A percentile compares a stretch with the other conserved stretches of the same genome.
These are phyloP conservation scores for Ceyx melanurus DNA, from an alignment of 2,113 vertebrate species.

Conservation along the genomic window DNA sequence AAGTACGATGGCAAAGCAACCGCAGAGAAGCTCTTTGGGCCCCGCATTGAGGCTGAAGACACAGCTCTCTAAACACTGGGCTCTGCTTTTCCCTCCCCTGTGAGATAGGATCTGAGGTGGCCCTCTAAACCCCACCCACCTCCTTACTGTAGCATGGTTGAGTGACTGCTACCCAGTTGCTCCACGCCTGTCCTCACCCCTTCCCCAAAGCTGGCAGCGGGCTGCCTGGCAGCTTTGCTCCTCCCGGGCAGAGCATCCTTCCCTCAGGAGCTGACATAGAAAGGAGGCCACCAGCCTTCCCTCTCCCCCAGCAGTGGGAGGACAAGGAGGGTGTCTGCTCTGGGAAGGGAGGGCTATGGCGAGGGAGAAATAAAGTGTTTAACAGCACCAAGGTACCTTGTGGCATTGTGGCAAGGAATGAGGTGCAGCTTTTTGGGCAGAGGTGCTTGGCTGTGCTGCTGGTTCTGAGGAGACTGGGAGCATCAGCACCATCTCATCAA, in stretches of 20 bases:
- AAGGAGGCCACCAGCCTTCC: background rate
- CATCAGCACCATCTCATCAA: rapidly evolving
- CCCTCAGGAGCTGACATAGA: background rate
- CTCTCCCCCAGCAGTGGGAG: background rate
- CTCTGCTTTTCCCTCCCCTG: background rate
- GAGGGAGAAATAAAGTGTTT: slow-evolving; percentile 33
- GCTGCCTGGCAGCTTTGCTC: background rate
- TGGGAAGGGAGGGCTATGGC: background rate
- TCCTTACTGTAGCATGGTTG: background rate
- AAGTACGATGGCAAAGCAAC: slow-evolving; percentile 81
- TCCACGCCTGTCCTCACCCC: background rate
- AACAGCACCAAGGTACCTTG: background rate
- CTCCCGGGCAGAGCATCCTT: background rate
- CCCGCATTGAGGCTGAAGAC: slow-evolving; percentile 78
- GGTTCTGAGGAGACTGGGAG: background rate
- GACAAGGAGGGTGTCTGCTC: background rate
- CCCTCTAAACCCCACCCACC: background rate
- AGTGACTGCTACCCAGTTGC: background rate
- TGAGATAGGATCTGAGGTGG: background rate
- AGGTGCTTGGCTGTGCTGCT: rapidly evolving
- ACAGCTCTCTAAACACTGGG: slow-evolving; percentile 81
- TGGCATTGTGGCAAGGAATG: background rate
- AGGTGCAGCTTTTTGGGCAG: background rate
- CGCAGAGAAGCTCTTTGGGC: slow-evolving; percentile 87
- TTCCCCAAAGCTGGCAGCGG: background rate